Conservation (phyloP, 1,140 invertebrate genomes). For the Drosophila arizonae region DNA sequence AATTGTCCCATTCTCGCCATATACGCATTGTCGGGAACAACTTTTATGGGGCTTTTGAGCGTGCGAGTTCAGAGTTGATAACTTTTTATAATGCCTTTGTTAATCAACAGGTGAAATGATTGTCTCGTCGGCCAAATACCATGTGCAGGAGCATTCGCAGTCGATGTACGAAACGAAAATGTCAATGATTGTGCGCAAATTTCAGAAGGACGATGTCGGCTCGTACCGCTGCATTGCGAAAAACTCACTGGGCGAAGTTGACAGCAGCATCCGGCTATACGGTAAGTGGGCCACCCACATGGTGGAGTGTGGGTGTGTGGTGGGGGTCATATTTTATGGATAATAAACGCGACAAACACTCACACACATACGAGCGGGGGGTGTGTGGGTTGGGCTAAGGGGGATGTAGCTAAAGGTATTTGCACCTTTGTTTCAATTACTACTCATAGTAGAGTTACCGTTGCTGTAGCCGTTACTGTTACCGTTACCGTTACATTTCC, state of each 20-base stretch:
- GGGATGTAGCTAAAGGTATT: slow-evolving; percentile 30
- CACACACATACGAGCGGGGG: neutral
- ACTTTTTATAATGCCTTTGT: neutral
- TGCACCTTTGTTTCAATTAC: slow-evolving; percentile 76
- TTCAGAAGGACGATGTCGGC: slow-evolving; percentile 91
- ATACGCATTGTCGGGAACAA: neutral
- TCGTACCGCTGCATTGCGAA: slow-evolving; percentile 95
- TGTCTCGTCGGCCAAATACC: slow-evolving; percentile 90
- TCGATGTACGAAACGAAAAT: slow-evolving; percentile 93
- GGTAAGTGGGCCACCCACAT: slow-evolving; percentile 86
- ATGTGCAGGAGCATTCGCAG: slow-evolving; percentile 88
- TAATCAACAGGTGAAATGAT: slow-evolving; percentile 89
- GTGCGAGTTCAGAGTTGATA: neutral
- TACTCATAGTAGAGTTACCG: slow-evolving; percentile 45
- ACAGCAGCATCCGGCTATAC: slow-evolving; percentile 94
- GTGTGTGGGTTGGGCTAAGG: no score
- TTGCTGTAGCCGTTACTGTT: slow-evolving; percentile 25
- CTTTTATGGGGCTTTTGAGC: neutral
- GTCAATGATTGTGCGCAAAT: slow-evolving; percentile 90
- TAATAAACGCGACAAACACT: slow-evolving; percentile 36
- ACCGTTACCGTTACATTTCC: slow-evolving; percentile 40
- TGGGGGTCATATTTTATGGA: slow-evolving; percentile 33
- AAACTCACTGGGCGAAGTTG: slow-evolving; percentile 94
- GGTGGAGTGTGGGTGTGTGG: neutral
- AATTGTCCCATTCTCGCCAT: neutral